Evolutionary conservation across 1,140 invertebrate species (phyloP).

Genomic region (Leptonema lineaticorne): DNA sequence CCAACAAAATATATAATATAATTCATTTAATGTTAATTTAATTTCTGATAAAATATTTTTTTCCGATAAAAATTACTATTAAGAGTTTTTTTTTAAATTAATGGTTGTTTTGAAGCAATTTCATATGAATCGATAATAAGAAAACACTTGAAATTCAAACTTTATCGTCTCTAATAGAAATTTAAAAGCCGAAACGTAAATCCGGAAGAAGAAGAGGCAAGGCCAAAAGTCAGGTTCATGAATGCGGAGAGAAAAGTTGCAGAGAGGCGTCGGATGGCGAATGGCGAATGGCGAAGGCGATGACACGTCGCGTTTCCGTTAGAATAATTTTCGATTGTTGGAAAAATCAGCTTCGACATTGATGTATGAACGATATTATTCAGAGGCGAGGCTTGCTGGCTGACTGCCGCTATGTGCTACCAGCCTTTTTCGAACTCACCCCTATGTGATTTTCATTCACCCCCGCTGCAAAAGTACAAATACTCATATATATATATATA

Average conservation of each 20-base stretch:
- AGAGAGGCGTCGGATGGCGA: neutral
- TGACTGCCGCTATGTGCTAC: neutral
- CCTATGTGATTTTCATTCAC: neutral
- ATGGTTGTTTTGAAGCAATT: too few species aligned
- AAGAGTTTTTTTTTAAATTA: too few species aligned
- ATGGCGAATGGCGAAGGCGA: constrained; percentile 13
- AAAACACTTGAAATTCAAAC: too few species aligned
- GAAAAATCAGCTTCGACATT: constrained; percentile 42
- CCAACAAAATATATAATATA: neutral
- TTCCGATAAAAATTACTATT: too few species aligned
- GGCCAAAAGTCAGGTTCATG: too few species aligned
- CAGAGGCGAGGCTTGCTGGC: constrained; percentile 37
- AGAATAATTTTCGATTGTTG: constrained; percentile 43
- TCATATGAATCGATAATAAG: too few species aligned
- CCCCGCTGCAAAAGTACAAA: neutral
- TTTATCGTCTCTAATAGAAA: too few species aligned
- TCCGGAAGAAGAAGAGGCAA: too few species aligned
- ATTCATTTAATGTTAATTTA: too few species aligned
- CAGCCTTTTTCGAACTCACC: neutral
- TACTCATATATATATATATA: too few species aligned
- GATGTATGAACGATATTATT: constrained; percentile 42
- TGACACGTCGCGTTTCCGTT: constrained; percentile 42
- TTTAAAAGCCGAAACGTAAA: too few species aligned
- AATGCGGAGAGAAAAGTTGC: neutral
- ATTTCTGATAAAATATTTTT: too few species aligned